These are phyloP conservation scores for Drosophila nigrodunni DNA, from an alignment of 1,140 invertebrate species.

Conservation along the genomic window DNA sequence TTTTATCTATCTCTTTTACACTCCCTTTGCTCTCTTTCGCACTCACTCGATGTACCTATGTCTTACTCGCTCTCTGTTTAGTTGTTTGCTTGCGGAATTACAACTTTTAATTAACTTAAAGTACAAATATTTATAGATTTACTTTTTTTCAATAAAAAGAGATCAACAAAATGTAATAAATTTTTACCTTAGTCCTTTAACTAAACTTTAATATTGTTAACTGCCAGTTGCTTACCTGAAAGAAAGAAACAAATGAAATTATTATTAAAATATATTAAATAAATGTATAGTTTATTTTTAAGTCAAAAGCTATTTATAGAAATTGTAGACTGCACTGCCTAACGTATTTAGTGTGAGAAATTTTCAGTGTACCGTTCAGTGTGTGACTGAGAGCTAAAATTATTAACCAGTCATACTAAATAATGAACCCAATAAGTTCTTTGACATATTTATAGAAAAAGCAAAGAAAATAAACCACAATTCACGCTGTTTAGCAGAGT, in stretches of 20 bases:
- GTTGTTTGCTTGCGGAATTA: slow-evolving; percentile 3
- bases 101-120: slow-evolving; percentile 1
- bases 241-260: neutral
- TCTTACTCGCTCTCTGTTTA: neutral
- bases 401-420: slow-evolving; percentile 10
- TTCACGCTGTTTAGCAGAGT: neutral
- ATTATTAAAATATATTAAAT: neutral
- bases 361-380: neutral
- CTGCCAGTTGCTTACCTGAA: slow-evolving; percentile 12
- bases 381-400: neutral
- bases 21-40: neutral
- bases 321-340: neutral
- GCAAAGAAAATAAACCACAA: neutral
- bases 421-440: slow-evolving; percentile 11
- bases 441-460: neutral
- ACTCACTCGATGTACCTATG: neutral
- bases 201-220: too few species aligned
- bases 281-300: too few species aligned
- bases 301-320: too few species aligned
- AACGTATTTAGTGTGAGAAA: neutral
- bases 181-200: too few species aligned
- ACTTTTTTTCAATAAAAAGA: too few species aligned
- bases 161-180: too few species aligned
- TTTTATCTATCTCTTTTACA: neutral
- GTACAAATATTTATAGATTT: too few species aligned